Evolutionary conservation across 2,888 invertebrate species (phyloP), one percentile per base, ranked within the genome.

Genomic region (Erebia palarica): DNA sequence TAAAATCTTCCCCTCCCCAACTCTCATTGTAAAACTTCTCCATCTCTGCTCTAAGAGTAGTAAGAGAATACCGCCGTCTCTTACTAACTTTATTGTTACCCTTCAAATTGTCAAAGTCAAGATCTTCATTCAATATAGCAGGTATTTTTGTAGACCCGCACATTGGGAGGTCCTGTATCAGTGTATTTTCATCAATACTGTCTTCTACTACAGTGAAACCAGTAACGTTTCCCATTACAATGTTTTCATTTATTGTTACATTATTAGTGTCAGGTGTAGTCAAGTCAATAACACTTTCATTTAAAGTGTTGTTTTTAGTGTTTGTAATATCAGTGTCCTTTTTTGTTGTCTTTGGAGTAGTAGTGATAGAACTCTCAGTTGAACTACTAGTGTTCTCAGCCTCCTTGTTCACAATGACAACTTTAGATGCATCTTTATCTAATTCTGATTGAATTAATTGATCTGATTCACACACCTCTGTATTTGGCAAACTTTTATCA

Each of bases 1-100:
- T 94, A 76, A 95, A 95, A 74, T 94, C 88, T 84, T 95, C 95
- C 65, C 95, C 95, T 0, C 94, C 94, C 94, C 95, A 95, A 76
- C 95, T 94, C 75, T 94, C 92, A 81, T 95, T 94, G 80, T 96
- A 96, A 86, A 95, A 96, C 72, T 93, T 93, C 72, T 94, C 92
- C 94, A 96, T 94, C 79, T 95, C 94, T 1, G 85, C 89, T 58
- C 91, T 85, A 65, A 93, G 84, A 73, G 88, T 86, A 73, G 86
- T 84, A 74, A 89, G 80, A 74, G 92, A 93, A 79, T 90, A 93
- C 60, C 82, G 80, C 63, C 86, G 80, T 75, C 82, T 83, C 72
- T 84, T 90, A 71, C 85, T 87, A 55, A 85, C 81, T 69, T 84
- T 88, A 47, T 86, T 83, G 61, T 85, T 90, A 9, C 92, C 91